Percentiles rank a stretch among this genome's conserved stretches.
phyloP scores from a whole-genome alignment of 2,888 invertebrate genomes.

The Cryptosula pallasiana region DNA sequence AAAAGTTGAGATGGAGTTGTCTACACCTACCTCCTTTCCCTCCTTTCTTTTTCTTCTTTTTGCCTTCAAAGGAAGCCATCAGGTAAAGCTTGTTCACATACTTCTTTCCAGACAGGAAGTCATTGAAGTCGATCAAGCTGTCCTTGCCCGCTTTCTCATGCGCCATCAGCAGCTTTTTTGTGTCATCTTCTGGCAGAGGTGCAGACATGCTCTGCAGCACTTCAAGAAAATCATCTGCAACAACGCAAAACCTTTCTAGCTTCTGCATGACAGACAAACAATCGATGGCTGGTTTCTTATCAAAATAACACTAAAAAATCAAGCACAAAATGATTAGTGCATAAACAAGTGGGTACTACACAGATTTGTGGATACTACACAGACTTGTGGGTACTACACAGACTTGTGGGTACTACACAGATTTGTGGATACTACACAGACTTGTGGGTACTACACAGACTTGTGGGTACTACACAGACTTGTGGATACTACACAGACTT shows the following conservation, averaged over 20 bases:
- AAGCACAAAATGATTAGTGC: too few relatives aligned
- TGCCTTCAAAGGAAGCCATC: slow-evolving; percentile 50
- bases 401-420: too few relatives aligned
- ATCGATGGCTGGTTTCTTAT: too few relatives aligned
- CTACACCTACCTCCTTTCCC: slow-evolving; percentile 23
- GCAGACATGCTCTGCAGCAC: slow-evolving; percentile 39
- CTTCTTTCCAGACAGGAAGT: slow-evolving; percentile 50
- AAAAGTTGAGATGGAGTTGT: too few relatives aligned
- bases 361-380: too few relatives aligned
- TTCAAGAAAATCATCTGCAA: slow-evolving; percentile 41
- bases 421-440: too few relatives aligned
- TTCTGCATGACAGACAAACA: neutral
- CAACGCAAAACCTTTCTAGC: neutral
- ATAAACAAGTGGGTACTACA: too few relatives aligned
- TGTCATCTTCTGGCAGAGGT: slow-evolving; percentile 40
- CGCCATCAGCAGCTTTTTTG: slow-evolving; percentile 36
- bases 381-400: too few relatives aligned
- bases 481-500: too few relatives aligned
- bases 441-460: too few relatives aligned
- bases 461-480: too few relatives aligned
- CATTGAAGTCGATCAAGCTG: slow-evolving; percentile 45
- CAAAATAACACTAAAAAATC: too few relatives aligned
- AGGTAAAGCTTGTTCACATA: slow-evolving; percentile 52
- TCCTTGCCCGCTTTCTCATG: slow-evolving; percentile 43
- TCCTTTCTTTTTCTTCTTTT: slow-evolving; percentile 51